Evolutionary conservation across 37 sponge, comb jelly and placozoan genomes (phyloP).

Genomic region (Tethya wilhelma): DNA sequence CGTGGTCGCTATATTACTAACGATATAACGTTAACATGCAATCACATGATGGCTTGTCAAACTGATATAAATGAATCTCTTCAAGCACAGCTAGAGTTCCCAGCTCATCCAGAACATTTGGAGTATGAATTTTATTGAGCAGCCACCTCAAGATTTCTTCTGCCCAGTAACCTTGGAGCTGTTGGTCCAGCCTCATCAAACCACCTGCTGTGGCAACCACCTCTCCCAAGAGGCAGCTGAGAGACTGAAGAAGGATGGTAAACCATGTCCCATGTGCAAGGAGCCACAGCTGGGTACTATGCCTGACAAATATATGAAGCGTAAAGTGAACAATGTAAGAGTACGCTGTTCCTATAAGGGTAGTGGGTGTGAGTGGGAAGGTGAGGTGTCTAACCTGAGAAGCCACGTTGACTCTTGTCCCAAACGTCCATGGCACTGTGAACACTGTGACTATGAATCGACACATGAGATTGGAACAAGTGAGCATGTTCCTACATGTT

Average conservation of each 20-base stretch:
- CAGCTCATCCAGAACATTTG: too few relatives aligned
- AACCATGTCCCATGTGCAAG: constrained; percentile 43
- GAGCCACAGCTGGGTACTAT: constrained; percentile 3
- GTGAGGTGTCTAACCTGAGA: constrained; percentile 1
- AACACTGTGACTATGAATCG: constrained; percentile 7
- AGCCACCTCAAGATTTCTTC: constrained; percentile 15
- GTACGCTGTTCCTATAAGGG: constrained; percentile 32
- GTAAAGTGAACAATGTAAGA: constrained; percentile 10
- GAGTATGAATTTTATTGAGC: constrained; percentile 11
- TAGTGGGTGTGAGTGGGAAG: constrained; percentile 53
- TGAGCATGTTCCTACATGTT: constrained; percentile 18
- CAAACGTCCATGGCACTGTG: constrained; percentile 35
- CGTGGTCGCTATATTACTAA: too few relatives aligned
- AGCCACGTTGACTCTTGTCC: constrained; percentile 23
- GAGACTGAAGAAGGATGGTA: not conserved
- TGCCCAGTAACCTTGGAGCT: constrained; percentile 33
- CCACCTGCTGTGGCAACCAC: constrained; percentile 41
- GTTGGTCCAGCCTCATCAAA: constrained; percentile 41
- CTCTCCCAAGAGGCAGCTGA: constrained; percentile 7
- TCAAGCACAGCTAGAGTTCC: too few relatives aligned
- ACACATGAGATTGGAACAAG: not conserved
- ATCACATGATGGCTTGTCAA: too few relatives aligned
- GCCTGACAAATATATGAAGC: constrained; percentile 14
- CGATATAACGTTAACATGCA: too few relatives aligned
- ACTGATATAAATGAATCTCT: too few relatives aligned